Conservation (phyloP, 2,888 invertebrate species). For the Conistra vaccinii region DNA sequence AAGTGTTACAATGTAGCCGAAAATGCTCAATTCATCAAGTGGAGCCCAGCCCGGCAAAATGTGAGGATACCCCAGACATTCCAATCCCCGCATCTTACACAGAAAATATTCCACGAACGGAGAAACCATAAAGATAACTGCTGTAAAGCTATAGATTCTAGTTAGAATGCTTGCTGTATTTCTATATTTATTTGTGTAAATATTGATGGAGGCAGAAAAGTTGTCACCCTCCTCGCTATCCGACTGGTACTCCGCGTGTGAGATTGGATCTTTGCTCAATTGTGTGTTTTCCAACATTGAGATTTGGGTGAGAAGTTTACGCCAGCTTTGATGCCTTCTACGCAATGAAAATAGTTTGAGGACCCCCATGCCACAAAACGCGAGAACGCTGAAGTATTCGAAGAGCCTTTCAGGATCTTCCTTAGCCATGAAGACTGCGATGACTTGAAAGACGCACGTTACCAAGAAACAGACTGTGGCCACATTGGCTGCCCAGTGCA, state of each 20-base stretch:
- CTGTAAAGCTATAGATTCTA: slow-evolving; percentile 77
- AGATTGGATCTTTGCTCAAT: slow-evolving; percentile 48
- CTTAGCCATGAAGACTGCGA: slow-evolving; percentile 70
- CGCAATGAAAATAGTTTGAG: slow-evolving; percentile 78
- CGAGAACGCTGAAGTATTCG: slow-evolving; percentile 80
- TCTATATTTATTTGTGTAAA: slow-evolving; percentile 74
- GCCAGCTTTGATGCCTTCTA: slow-evolving; percentile 71
- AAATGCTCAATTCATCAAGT: slow-evolving; percentile 68
- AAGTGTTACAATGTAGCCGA: slow-evolving; percentile 73
- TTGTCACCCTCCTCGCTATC: slow-evolving; percentile 58
- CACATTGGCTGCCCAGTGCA: slow-evolving; percentile 69
- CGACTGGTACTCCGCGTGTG: slow-evolving; percentile 69
- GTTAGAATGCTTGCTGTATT: slow-evolving; percentile 68
- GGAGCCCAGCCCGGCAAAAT: slow-evolving; percentile 82
- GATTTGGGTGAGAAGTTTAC: slow-evolving; percentile 70
- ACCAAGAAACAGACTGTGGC: slow-evolving; percentile 71
- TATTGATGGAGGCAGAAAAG: slow-evolving; percentile 62
- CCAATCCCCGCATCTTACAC: slow-evolving; percentile 58
- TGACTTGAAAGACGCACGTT: slow-evolving; percentile 72
- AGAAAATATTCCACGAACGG: slow-evolving; percentile 79
- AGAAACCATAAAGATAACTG: slow-evolving; percentile 74
- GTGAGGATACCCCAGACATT: slow-evolving; percentile 72
- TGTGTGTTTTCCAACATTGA: slow-evolving; percentile 72
- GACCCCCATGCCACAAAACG: slow-evolving; percentile 80
- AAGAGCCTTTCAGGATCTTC: slow-evolving; percentile 76